Percentiles rank a stretch among this genome's conserved stretches.
Evolutionary conservation across 2,797 vertebrate species (phyloP).

Genomic region (Clarias pachynema): DNA sequence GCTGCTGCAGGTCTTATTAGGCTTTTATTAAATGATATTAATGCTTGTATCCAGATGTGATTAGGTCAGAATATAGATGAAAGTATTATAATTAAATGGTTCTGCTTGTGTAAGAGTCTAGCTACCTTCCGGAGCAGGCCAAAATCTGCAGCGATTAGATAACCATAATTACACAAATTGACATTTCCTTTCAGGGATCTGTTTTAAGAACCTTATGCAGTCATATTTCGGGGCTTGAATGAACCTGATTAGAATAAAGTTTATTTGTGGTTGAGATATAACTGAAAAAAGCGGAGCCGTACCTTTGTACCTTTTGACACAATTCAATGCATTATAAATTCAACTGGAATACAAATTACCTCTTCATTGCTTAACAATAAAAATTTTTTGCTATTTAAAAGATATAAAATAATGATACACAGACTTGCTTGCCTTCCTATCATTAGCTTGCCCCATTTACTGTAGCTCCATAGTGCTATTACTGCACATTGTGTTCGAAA

Average conservation of each 20-base stretch:
- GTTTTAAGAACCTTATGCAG: background rate
- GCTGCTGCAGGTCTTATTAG: slow-evolving; percentile 22
- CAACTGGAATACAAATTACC: background rate
- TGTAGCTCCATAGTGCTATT: too few species aligned
- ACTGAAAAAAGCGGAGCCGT: background rate
- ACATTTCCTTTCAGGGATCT: slow-evolving; percentile 7
- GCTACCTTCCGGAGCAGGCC: background rate
- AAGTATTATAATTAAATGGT: slow-evolving; percentile 31
- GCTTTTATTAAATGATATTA: slow-evolving; percentile 33
- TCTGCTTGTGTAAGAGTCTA: slow-evolving; percentile 22
- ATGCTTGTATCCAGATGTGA: slow-evolving; percentile 12
- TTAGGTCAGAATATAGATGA: slow-evolving; percentile 25
- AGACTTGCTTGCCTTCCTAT: background rate
- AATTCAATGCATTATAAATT: background rate
- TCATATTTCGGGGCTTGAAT: background rate
- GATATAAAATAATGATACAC: background rate
- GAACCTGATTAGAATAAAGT: slow-evolving; percentile 5
- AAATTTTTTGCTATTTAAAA: background rate
- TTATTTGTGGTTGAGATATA: background rate
- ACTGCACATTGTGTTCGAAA: background rate
- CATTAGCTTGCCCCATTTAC: background rate
- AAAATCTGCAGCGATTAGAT: slow-evolving; percentile 12
- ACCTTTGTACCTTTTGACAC: background rate
- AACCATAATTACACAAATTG: slow-evolving; percentile 15
- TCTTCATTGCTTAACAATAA: background rate